These are phyloP conservation scores for Antennarius maculatus DNA, from an alignment of 2,797 vertebrate species.

Conservation along the genomic window DNA sequence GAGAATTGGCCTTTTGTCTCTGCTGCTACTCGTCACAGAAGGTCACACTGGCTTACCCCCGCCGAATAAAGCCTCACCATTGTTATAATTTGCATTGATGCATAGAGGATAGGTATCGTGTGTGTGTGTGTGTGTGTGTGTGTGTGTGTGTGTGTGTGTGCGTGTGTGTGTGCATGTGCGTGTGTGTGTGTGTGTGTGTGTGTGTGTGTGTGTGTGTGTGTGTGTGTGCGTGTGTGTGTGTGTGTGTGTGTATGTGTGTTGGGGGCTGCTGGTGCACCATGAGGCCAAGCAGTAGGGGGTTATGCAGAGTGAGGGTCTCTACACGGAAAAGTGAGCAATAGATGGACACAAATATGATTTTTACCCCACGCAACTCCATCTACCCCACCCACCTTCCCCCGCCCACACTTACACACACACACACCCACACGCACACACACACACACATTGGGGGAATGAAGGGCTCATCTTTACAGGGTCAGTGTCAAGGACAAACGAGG, in stretches of 20 bases:
- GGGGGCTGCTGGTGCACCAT: constrained; percentile 37
- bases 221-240: constrained; percentile 41
- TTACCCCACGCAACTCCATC: neutral
- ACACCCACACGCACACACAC: constrained; percentile 15
- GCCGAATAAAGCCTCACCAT: constrained; percentile 80
- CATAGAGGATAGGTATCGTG: constrained; percentile 73
- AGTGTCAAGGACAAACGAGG: constrained; percentile 85
- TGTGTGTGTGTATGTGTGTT: constrained; percentile 21
- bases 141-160: constrained; percentile 26
- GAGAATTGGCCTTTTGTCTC: constrained; percentile 83
- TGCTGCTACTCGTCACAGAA: constrained; percentile 78
- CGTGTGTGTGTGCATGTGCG: constrained; percentile 41
- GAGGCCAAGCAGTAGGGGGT: constrained; percentile 68
- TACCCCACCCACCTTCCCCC: neutral
- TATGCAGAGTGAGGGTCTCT: constrained; percentile 70
- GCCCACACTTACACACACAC: neutral
- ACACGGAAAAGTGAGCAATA: constrained; percentile 87
- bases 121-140: constrained; percentile 42
- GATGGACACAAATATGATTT: constrained; percentile 83
- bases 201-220: constrained; percentile 43
- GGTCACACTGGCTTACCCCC: constrained; percentile 84
- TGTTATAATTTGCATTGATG: constrained; percentile 88
- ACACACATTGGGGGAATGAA: constrained; percentile 33
- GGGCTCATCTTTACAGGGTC: constrained; percentile 82
- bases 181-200: constrained; percentile 41